These are phyloP conservation scores for Tilapia sparmanii DNA, from an alignment of 2,113 vertebrate species.

Conservation along the genomic window DNA sequence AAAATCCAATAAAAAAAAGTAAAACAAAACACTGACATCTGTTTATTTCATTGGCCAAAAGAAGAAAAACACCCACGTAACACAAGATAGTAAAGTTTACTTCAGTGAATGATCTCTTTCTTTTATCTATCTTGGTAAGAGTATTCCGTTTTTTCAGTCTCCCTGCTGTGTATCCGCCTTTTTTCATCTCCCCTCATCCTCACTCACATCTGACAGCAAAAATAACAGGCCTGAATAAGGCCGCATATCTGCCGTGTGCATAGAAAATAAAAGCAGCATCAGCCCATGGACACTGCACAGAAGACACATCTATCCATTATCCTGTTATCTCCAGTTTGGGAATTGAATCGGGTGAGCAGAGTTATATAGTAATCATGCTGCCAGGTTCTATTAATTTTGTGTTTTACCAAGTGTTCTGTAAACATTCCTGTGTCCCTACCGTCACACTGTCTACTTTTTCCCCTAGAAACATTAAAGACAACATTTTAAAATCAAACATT, in stretches of 20 bases:
- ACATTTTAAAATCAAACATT: background rate
- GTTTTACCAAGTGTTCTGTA: background rate
- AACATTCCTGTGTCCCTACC: background rate
- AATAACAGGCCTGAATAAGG: conserved; percentile 19
- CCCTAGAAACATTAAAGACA: background rate
- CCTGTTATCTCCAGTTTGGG: conserved; percentile 30
- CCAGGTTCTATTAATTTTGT: conserved; percentile 42
- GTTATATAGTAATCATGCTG: conserved; percentile 29
- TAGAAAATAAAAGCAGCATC: conserved; percentile 18
- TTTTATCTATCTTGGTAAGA: background rate
- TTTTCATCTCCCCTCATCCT: background rate
- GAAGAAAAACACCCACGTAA: background rate
- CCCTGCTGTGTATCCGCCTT: conserved; percentile 6
- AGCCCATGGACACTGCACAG: background rate
- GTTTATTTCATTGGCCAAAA: background rate
- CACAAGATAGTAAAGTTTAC: background rate
- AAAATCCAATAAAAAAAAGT: background rate
- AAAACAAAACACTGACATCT: background rate
- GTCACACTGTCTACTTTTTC: background rate
- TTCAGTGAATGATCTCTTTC: background rate
- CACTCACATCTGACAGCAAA: conserved; percentile 21
- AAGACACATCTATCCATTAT: conserved; percentile 34
- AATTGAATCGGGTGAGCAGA: conserved; percentile 21
- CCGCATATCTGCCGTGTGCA: background rate
- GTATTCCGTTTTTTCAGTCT: background rate